Base-by-base conservation (phyloP, 1,140 invertebrate species). In the Drosophila malerkotliana region DNA sequence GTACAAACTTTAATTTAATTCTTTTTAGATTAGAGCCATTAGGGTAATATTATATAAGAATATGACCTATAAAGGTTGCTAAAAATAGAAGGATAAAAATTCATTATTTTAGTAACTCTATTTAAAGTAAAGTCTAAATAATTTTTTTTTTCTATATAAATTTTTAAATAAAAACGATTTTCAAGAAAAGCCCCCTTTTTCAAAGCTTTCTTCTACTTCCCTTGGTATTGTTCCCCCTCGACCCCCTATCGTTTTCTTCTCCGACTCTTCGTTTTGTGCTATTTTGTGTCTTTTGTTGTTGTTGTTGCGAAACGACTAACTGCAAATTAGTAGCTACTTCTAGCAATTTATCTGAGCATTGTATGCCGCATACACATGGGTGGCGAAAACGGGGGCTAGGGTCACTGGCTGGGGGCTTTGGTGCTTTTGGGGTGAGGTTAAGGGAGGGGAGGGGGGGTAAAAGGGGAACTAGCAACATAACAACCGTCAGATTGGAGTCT, bases 321-420 rank as follows among this genome's bases (percentile, higher is more conserved):
- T 83, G 79, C 80, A 83, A 83, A 85, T 83, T 83, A 83, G 79
- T 84, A 84, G 79, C 79, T 84, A 83, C 79, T 83, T 83, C 79
- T 83, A 83, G 80, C 79, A 84, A 79, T 83, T 83, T 79, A 83
- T 83, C 80, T 75, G 76, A 63, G 64, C 76, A 79, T 79, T 79
- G 80, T 84, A 57, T 47, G 55, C 24, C 32, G 15, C 44, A 47
- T 47, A 21, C 18, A 28, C 44, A 28, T 15, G 39, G 26, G 37
- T 28, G 57, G n/a, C 4, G 21, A 1, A 9, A 18, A 18, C 6
- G 4, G 28, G 14, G 3, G 12, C 34, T 37, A 14, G 8, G 3
- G 28, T 9, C 24, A 4, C n/a, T 9, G 5, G 10, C 14, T 4
- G 41, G 0, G 2, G 4, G 14, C 21, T 21, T 21, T 21, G 21